Base-by-base conservation (phyloP, 2,888 invertebrate species). In the Boloria selene region DNA sequence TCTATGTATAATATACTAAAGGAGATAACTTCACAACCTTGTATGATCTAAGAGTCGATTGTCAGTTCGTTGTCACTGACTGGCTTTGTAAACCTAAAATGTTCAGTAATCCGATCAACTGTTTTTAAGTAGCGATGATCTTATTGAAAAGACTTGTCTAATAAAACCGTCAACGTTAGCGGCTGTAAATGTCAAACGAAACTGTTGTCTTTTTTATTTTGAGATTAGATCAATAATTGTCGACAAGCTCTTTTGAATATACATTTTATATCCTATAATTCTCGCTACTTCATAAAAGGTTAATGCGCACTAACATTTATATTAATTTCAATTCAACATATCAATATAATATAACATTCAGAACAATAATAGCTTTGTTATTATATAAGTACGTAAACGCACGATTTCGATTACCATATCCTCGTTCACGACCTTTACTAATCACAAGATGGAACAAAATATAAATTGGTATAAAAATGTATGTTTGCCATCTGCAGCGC, bases 1-100 rank as follows among this genome's bases (percentile, higher is more conserved):
- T 87, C 86, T 75, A 75, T 78, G 77, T 77, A 84, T 86, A 87
- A 82, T 84, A 68, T 74, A 78, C 79, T 79, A 81, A 79, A 80
- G 79, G 80, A 80, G 77, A 80, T 77, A 76, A 77, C 74, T 73
- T 74, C 73, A 76, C 72, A 68, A 44, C 56, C n/a, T 22, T 18
- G 56, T 45, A 45, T 45, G 31, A 38, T 38, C 31, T 38, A 38
- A 38, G 10, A 38, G 31, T 38, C 7, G 10, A 10, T 38, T 38
- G 44, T 26, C 45, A 22, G n/a, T 45, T 7, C 56, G 22, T n/a
- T 22, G 4, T 56, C 22, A n/a, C 22, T 26, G 16, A 45, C 0
- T 45, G n/a, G 45, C 45, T 56, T 45, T n/a, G 22, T 44, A 18
- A 22, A n/a, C 26, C 45, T n/a, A 56, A 45, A 42, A 68, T 64